These are phyloP conservation scores for Agrotis puta DNA, from an alignment of 2,888 invertebrate genomes.

Conservation along the genomic window DNA sequence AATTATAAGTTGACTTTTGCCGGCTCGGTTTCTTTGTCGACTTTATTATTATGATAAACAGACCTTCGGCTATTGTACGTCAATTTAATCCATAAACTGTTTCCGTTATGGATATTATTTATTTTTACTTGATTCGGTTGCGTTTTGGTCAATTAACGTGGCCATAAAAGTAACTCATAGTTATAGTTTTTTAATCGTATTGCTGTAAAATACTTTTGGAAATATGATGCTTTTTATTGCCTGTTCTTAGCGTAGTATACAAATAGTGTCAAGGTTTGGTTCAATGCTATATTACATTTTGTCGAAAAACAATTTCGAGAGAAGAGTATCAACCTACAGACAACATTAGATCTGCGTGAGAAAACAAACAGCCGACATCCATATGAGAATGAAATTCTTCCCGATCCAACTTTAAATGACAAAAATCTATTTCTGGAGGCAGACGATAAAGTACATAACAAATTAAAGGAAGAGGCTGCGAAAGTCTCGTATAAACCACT, in stretches of 20 bases:
- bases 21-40: constrained; percentile 83
- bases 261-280: constrained; percentile 18
- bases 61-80: constrained; percentile 81
- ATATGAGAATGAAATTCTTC: neutral
- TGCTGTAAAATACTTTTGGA: constrained; percentile 31
- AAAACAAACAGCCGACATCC: constrained; percentile 32
- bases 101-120: constrained; percentile 80
- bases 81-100: constrained; percentile 80
- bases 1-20: constrained; percentile 88
- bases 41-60: constrained; percentile 88
- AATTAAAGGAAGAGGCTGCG: constrained; percentile 81
- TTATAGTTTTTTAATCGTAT: constrained; percentile 58
- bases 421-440: constrained; percentile 50
- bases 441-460: constrained; percentile 72
- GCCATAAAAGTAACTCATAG: constrained; percentile 56
- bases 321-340: constrained; percentile 2
- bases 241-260: constrained; percentile 1
- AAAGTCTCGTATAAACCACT: constrained; percentile 86
- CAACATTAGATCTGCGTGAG: constrained; percentile 13
- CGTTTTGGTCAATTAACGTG: constrained; percentile 66
- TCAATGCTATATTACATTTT: neutral
- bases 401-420: constrained; percentile 12
- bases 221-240: constrained; percentile 25
- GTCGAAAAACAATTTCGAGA: constrained; percentile 4
- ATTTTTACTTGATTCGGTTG: constrained; percentile 63